These are phyloP conservation scores for Crocidura indochinensis DNA, from an alignment of 2,797 vertebrate species.

Conservation along the genomic window DNA sequence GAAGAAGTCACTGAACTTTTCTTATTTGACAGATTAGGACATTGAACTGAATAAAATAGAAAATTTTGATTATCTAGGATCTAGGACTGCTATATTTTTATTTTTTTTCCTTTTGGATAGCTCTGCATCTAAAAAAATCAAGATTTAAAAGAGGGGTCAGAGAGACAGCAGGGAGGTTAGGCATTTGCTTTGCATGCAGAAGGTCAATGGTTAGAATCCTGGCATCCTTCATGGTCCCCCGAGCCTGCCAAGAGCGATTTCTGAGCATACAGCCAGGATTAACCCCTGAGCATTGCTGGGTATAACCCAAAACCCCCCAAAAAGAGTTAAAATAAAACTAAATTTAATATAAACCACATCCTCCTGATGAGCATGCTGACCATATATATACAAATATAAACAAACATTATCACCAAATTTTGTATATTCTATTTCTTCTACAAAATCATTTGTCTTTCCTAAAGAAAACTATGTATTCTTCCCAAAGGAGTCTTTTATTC, in stretches of 20 bases:
- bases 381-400: not conserved
- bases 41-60: conserved; percentile 7
- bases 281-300: no score
- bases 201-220: no score
- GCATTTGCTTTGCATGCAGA: no score
- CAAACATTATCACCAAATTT: not conserved
- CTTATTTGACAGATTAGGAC: not conserved
- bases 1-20: not conserved
- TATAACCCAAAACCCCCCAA: no score
- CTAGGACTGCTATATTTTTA: not conserved
- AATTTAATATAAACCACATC: not conserved
- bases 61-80: not conserved
- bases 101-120: not conserved
- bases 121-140: not conserved
- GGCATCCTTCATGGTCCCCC: no score
- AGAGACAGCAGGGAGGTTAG: no score
- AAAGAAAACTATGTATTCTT: not conserved
- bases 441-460: not conserved
- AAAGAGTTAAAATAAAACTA: not conserved
- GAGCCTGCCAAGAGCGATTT: no score
- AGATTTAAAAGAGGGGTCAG: not conserved
- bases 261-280: no score
- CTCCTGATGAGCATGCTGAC: not conserved
- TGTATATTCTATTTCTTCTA: conserved; percentile 4
- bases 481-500: not conserved